Percentiles rank a stretch among this genome's conserved stretches.
phyloP scores from a whole-genome alignment of 35 echinoderm and acorn worm genomes.

The Patiria miniata region DNA sequence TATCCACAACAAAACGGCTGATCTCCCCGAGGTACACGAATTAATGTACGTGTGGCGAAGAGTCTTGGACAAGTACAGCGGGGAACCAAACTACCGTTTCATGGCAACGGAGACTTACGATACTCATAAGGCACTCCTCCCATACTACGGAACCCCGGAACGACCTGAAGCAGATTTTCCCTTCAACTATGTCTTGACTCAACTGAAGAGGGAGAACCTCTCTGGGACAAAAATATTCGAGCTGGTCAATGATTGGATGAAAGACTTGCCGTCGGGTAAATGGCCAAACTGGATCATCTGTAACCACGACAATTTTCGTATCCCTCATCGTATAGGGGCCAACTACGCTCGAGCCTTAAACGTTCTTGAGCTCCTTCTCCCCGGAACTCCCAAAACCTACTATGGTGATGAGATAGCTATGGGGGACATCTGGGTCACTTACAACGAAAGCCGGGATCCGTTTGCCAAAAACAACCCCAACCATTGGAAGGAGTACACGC shows the following conservation, averaged over 20 bases:
- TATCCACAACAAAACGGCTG: slow-evolving; percentile 67
- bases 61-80: slow-evolving; percentile 61
- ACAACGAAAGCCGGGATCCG: slow-evolving; percentile 84
- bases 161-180: slow-evolving; percentile 84
- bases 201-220: slow-evolving; percentile 51
- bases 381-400: slow-evolving; percentile 89
- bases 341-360: slow-evolving; percentile 67
- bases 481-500: slow-evolving; percentile 87
- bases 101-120: slow-evolving; percentile 92
- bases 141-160: slow-evolving; percentile 82
- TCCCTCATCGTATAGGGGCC: slow-evolving; percentile 50
- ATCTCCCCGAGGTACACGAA: slow-evolving; percentile 63
- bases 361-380: slow-evolving; percentile 70
- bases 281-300: slow-evolving; percentile 97
- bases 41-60: slow-evolving; percentile 59
- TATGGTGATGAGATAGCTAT: slow-evolving; percentile 93
- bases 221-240: slow-evolving; percentile 53
- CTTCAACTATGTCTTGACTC: slow-evolving; percentile 83
- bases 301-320: slow-evolving; percentile 85
- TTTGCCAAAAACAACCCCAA: slow-evolving; percentile 87
- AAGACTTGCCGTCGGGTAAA: slow-evolving; percentile 36
- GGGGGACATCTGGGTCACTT: slow-evolving; percentile 71
- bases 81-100: slow-evolving; percentile 70
- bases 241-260: slow-evolving; percentile 64
- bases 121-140: slow-evolving; percentile 44